Evolutionary conservation across 2,888 invertebrate species (phyloP), one percentile per base, ranked within the genome.

Genomic region (Catocala nupta): DNA sequence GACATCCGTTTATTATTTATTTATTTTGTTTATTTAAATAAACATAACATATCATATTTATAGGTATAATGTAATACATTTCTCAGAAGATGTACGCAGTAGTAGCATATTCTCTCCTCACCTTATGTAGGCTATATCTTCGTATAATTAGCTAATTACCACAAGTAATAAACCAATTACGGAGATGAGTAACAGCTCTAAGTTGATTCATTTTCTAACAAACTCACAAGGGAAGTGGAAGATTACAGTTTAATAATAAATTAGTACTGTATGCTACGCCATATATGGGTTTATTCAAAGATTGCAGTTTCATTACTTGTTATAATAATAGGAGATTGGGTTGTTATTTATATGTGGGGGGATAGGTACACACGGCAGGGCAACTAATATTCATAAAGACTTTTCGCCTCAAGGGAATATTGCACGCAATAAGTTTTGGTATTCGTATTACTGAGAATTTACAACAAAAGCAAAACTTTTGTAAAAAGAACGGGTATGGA

Each of bases 111-210:
- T 16, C 16, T 16, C 16, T 16, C 16, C 16, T 16, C 16, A 16
- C 2, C 2, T 16, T 16, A 16, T 16, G 16, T 16, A 16, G 16
- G 16, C 16, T 1, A 16, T 16, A 16, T 16, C 1, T 16, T 16
- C 16, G 16, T 16, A 36, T 58, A 33, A 69, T 68, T 65, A 66
- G 63, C 58, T 68, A 51, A 63, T 68, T 70, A 65, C 65, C 45
- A 64, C 65, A 68, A 71, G 67, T 73, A 66, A 79, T 76, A 76
- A 77, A 73, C 59, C 70, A 69, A 78, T 82, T 80, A 81, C 50
- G 55, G 34, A 60, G 66, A 75, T 73, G 73, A 76, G 68, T 62
- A 65, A 59, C 61, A 70, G 59, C 58, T 63, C 65, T 62, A 39
- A 64, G 57, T 52, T 43, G 57, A 77, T 76, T 74, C 68, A 77